These are phyloP conservation scores for Epistrophe grossulariae DNA, from an alignment of 2,888 invertebrate genomes.

Conservation along the genomic window DNA sequence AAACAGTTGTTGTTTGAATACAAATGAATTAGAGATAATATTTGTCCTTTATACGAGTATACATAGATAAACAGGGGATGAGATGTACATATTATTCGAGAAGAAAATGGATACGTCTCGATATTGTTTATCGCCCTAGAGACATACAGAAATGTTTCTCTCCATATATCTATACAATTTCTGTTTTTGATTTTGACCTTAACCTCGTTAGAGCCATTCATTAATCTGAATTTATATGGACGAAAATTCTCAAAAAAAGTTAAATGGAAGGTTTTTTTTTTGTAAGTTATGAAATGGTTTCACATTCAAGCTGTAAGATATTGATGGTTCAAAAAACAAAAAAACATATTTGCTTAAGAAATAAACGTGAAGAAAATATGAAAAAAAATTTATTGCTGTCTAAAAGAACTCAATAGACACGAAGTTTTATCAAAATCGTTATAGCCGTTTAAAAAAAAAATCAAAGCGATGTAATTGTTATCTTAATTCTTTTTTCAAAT, in stretches of 20 bases:
- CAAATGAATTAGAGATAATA: constrained; percentile 44
- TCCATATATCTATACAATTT: not conserved
- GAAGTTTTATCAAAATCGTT: too few relatives aligned
- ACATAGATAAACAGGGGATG: not conserved
- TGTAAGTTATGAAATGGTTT: not conserved
- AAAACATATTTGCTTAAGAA: too few relatives aligned
- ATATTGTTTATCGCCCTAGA: not conserved
- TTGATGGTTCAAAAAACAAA: too few relatives aligned
- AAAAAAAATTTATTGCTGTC: too few relatives aligned
- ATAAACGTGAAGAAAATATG: too few relatives aligned
- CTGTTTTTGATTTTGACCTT: not conserved
- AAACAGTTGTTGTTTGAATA: constrained; percentile 58
- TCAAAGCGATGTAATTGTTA: too few relatives aligned
- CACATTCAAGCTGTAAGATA: not conserved
- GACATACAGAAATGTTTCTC: not conserved
- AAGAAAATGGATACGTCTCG: not conserved
- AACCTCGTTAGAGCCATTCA: not conserved
- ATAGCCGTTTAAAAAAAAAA: too few relatives aligned
- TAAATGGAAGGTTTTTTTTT: not conserved
- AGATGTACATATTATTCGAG: not conserved
- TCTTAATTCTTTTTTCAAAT: too few relatives aligned
- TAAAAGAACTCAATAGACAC: too few relatives aligned
- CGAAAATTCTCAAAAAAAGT: not conserved
- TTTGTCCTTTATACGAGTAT: constrained; percentile 15
- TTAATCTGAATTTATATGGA: not conserved